Percentiles rank a stretch among this genome's conserved stretches.
Conservation (phyloP, 2,797 vertebrate species). For the Darevskia mixta region DNA sequence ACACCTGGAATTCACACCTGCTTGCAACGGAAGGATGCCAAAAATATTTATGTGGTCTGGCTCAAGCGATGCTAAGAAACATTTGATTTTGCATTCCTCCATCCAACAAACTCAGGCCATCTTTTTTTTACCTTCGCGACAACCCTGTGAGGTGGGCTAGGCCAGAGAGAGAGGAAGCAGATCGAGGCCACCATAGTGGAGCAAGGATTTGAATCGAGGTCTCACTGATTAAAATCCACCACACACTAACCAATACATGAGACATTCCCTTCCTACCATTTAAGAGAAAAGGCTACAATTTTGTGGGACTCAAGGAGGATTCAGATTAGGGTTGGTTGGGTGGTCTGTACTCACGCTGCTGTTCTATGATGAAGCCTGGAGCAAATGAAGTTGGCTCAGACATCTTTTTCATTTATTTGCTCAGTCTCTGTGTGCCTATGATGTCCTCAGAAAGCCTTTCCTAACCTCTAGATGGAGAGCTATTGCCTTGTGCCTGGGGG, state of each 20-base stretch:
- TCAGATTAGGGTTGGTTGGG: not conserved
- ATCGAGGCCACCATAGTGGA: not conserved
- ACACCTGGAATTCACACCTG: not conserved
- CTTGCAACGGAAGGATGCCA: not conserved
- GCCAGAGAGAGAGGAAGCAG: not conserved
- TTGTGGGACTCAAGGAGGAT: not conserved
- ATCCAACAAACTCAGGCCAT: too few species aligned
- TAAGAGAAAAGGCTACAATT: not conserved
- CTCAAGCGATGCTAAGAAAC: not conserved
- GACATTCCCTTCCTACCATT: not conserved
- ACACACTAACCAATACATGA: not conserved
- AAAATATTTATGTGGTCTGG: not conserved
- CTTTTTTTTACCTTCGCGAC: not conserved
- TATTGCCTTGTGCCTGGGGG: too few species aligned
- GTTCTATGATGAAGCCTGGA: not conserved
- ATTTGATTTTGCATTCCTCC: not conserved
- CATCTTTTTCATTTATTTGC: not conserved
- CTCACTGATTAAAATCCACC: not conserved
- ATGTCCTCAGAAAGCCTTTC: not conserved
- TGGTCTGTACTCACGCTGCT: not conserved
- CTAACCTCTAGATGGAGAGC: not conserved
- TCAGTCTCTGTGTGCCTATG: not conserved
- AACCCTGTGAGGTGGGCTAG: too few species aligned
- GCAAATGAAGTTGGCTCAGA: not conserved
- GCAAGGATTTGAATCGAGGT: not conserved